These are phyloP conservation scores for Alouatta palliata DNA, from an alignment of 2,113 vertebrate species.

Conservation along the genomic window DNA sequence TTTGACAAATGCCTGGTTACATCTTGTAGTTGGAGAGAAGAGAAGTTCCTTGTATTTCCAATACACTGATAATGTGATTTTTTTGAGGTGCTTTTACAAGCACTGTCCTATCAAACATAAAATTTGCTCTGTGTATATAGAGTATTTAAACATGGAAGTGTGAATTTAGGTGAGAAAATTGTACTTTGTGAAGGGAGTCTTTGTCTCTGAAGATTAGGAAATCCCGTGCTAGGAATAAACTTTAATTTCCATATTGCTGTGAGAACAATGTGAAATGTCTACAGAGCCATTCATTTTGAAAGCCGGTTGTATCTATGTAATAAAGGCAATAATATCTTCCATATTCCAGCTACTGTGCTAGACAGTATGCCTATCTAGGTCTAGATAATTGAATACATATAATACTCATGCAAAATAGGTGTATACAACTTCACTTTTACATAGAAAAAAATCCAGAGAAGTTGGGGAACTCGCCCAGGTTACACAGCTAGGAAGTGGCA, in stretches of 20 bases:
- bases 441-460: not conserved
- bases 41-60: not conserved
- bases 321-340: not conserved
- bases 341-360: not conserved
- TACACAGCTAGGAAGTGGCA: not conserved
- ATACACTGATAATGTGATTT: not conserved
- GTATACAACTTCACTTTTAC: not conserved
- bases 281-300: not conserved
- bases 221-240: not conserved
- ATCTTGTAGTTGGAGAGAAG: not conserved
- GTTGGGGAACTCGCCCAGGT: not conserved
- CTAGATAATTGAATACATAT: not conserved
- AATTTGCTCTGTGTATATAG: not conserved
- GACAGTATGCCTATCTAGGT: not conserved
- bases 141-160: not conserved
- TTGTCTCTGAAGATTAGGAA: not conserved
- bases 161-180: slow-evolving; percentile 32
- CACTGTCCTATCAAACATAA: not conserved
- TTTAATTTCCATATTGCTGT: not conserved
- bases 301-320: not conserved
- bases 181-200: not conserved
- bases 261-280: not conserved
- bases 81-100: not conserved
- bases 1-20: not conserved
- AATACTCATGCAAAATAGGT: not conserved